Percentiles rank a stretch among this genome's conserved stretches.
phyloP scores from a whole-genome alignment of 2,113 vertebrate species.

The Leptosomus discolor region DNA sequence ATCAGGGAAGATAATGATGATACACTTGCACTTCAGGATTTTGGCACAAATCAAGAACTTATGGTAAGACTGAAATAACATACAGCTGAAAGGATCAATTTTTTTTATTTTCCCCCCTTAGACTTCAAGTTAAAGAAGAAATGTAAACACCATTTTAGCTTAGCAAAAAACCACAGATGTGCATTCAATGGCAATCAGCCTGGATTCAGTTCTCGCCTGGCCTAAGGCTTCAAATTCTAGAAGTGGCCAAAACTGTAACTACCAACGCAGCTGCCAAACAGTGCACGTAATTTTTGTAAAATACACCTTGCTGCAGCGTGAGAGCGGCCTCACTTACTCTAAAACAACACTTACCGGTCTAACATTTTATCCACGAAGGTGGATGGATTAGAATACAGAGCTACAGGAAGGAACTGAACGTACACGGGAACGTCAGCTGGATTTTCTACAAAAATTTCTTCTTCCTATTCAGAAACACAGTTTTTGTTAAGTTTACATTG shows the following conservation, averaged over 20 bases:
- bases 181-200: not conserved
- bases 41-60: not conserved
- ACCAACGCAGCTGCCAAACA: not conserved
- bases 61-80: not conserved
- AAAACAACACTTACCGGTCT: slow-evolving; percentile 78
- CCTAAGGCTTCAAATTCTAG: not conserved
- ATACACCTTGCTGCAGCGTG: not conserved
- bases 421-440: slow-evolving; percentile 89
- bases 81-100: not conserved
- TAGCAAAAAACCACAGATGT: not conserved
- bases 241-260: not conserved
- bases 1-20: not conserved
- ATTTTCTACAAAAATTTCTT: slow-evolving; percentile 91
- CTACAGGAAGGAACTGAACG: slow-evolving; percentile 89
- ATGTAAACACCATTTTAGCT: not conserved
- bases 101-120: rapidly evolving
- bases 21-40: not conserved
- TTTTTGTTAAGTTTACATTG: not conserved
- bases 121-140: not conserved
- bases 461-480: slow-evolving; percentile 77
- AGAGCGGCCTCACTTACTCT: not conserved
- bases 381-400: slow-evolving; percentile 88
- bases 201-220: not conserved
- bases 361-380: slow-evolving; percentile 84
- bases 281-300: not conserved